phyloP scores from a whole-genome alignment of 1,140 invertebrate species.

The Caerostris darwini region DNA sequence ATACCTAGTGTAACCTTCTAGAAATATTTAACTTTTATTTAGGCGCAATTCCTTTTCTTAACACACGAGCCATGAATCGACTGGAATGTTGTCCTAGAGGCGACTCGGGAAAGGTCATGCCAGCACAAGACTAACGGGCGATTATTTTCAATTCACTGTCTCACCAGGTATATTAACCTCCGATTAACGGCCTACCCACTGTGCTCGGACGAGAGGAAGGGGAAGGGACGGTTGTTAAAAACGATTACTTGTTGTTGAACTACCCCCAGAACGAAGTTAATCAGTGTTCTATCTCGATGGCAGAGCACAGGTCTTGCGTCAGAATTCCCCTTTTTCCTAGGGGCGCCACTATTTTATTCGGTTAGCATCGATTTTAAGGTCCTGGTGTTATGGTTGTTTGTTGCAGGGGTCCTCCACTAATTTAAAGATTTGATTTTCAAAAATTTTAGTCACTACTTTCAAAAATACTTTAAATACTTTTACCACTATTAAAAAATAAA shows the following conservation, averaged over 20 bases:
- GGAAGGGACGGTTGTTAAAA: conserved; percentile 27
- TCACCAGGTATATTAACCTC: not conserved
- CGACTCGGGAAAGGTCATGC: not conserved
- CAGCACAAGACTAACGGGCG: not conserved
- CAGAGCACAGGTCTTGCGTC: not conserved
- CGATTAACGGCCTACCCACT: not conserved
- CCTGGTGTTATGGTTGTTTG: not conserved
- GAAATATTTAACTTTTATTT: not conserved
- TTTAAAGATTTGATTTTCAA: too few species aligned
- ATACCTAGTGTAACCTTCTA: too few species aligned
- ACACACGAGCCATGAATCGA: not conserved
- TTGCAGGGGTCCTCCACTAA: not conserved
- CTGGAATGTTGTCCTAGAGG: not conserved
- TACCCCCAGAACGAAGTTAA: conserved; percentile 25
- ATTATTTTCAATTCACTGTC: conserved; percentile 21
- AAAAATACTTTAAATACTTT: too few species aligned
- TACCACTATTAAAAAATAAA: too few species aligned
- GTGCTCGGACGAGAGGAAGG: not conserved
- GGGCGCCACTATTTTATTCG: conserved; percentile 41
- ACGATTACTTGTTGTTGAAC: conserved; percentile 35
- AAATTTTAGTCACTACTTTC: too few species aligned
- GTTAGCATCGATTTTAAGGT: conserved; percentile 65
- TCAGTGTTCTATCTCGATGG: conserved; percentile 48
- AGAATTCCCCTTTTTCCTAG: conserved; percentile 16
- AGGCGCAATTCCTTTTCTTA: not conserved